These are phyloP conservation scores for Diacarnus erythraeanus DNA, from an alignment of 37 sponge, comb jelly and placozoan genomes.

Conservation along the genomic window DNA sequence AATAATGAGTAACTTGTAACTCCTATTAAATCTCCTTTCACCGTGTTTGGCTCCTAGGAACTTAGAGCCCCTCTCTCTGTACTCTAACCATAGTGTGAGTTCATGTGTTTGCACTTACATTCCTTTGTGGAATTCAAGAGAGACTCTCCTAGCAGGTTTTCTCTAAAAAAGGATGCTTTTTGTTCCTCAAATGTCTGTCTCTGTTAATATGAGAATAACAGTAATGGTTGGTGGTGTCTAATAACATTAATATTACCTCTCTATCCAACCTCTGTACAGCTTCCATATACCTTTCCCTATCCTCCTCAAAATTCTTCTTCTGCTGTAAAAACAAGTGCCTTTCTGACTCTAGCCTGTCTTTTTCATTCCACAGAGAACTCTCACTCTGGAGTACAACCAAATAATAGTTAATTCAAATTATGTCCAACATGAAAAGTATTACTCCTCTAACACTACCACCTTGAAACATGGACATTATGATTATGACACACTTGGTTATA, in stretches of 20 bases:
- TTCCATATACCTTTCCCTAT: constrained; percentile 2
- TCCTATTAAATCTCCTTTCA: background rate
- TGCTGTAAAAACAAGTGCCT: constrained; percentile 6
- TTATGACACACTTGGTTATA: too few relatives aligned
- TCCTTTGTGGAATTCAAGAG: constrained; percentile 17
- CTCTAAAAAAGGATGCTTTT: constrained; percentile 36
- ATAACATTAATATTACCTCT: constrained; percentile 17
- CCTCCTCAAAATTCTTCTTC: background rate
- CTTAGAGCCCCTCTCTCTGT: background rate
- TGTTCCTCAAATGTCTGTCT: constrained; percentile 40
- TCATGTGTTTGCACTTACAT: background rate
- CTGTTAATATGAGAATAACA: constrained; percentile 8
- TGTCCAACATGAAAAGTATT: background rate
- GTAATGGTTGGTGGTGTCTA: background rate
- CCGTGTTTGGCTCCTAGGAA: background rate
- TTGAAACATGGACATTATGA: too few relatives aligned
- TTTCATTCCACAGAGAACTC: constrained; percentile 23
- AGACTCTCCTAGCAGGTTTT: constrained; percentile 11
- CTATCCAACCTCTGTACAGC: constrained; percentile 10
- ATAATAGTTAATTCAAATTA: background rate
- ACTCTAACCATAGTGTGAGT: background rate
- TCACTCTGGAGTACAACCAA: constrained; percentile 12
- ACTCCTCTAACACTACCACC: too few relatives aligned
- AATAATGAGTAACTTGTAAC: background rate
- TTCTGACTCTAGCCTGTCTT: constrained; percentile 2